Base-by-base conservation (phyloP, 92 coral and sea anemone species). In the Isaurus tuberculatus region DNA sequence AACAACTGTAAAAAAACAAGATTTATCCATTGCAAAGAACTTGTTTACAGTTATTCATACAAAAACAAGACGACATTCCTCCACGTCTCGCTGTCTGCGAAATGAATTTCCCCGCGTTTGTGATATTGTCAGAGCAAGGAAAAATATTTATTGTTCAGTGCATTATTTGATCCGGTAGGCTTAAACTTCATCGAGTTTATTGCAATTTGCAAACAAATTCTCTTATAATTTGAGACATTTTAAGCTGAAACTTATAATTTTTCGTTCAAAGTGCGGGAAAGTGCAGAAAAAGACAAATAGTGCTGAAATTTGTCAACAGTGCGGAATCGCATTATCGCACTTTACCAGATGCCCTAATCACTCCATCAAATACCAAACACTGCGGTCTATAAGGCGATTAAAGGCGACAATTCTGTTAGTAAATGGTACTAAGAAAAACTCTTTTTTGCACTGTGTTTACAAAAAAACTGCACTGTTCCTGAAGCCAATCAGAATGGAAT, bases 261-360 rank as follows among this genome's bases (percentile, higher is more conserved):
- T n/a, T n/a, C n/a, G n/a, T n/a, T n/a, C n/a, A n/a, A n/a, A n/a
- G n/a, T n/a, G n/a, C n/a, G n/a, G n/a, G n/a, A n/a, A n/a, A n/a
- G n/a, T n/a, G 26, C 65, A 23, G 65, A 17, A 57, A 57, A 57
- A 57, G 65, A 57, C 65, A 57, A 57, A 57, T 57, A 57, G 65
- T 57, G 26, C 65, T 23, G 65, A 57, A 57, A 57, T 57, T 57
- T 23, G 65, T 57, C 65, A 57, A 57, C 9, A 57, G 11, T 44
- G 51, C 51, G 51, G 2, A 44, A 44, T 44, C 51, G 51, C 51
- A n/a, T n/a, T n/a, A n/a, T n/a, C n/a, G n/a, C n/a, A n/a, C n/a
- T n/a, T n/a, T n/a, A n/a, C n/a, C n/a, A 44, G 8, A 8, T 2
- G 16, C 65, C 65, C 65, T 16, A 26, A 57, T 57, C 51, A 7